Percentiles rank a stretch among this genome's conserved stretches.
Conservation (phyloP, 1,140 invertebrate genomes). For the Oncopodura yosiiana region DNA sequence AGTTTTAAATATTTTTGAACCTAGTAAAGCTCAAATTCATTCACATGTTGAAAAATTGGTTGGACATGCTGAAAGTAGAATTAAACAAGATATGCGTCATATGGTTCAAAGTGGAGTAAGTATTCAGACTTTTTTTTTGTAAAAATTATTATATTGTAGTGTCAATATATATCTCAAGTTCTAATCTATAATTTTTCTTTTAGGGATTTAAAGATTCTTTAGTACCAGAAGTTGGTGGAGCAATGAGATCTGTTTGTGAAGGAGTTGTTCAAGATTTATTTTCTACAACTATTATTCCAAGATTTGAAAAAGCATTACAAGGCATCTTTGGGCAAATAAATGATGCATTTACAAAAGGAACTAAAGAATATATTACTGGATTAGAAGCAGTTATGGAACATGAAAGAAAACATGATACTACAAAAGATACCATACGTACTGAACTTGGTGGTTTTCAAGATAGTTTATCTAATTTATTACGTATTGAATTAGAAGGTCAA, state of each 20-base stretch:
- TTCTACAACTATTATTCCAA: slow-evolving; percentile 60
- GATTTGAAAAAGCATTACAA: slow-evolving; percentile 71
- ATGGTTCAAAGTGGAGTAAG: slow-evolving; percentile 60
- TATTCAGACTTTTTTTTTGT: slow-evolving; percentile 23
- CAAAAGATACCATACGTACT: background rate
- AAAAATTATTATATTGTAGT: slow-evolving; percentile 16
- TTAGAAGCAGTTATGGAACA: slow-evolving; percentile 15
- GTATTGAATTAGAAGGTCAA: slow-evolving; percentile 26
- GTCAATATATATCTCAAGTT: background rate
- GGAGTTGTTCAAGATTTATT: slow-evolving; percentile 53
- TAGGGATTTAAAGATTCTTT: slow-evolving; percentile 17
- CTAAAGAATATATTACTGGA: slow-evolving; percentile 54
- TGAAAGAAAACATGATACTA: slow-evolving; percentile 12
- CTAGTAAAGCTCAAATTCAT: slow-evolving; percentile 56
- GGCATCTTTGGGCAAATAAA: slow-evolving; percentile 80
- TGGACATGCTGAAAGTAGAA: slow-evolving; percentile 55
- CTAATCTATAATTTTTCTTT: background rate
- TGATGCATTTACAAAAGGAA: slow-evolving; percentile 70
- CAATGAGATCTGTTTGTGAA: slow-evolving; percentile 20
- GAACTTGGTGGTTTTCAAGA: slow-evolving; percentile 12
- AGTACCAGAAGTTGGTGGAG: slow-evolving; percentile 7
- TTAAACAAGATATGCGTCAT: slow-evolving; percentile 69
- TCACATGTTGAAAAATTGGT: slow-evolving; percentile 59
- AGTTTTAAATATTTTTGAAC: slow-evolving; percentile 48
- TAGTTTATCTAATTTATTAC: slow-evolving; percentile 14